Evolutionary conservation across 2,888 invertebrate species (phyloP), one percentile per base, ranked within the genome.

Genomic region (Operophtera brumata): DNA sequence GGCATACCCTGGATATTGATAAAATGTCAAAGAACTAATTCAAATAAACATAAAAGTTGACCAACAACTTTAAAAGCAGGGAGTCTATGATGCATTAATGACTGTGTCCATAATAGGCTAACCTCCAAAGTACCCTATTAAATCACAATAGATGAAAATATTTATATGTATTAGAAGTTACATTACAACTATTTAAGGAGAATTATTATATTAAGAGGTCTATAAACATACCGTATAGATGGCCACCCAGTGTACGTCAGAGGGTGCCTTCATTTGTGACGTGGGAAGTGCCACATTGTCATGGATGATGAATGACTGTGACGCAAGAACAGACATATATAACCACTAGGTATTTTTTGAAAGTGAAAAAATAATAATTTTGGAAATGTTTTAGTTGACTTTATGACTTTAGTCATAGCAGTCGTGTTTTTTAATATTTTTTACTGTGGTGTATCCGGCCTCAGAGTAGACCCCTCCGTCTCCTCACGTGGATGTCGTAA

Each of bases 81-180:
- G 6, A 37, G 3, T 37, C 20, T 28, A 47, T 9, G 36, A 7
- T 47, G n/a, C 11, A 8, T 32, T 35, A 34, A 37, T 35, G 41
- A 12, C 20, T 47, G 9, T 70, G 69, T 82, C 82, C 76, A 71
- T 37, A 62, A 11, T 47, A 71, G 13, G 11, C 57, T 67, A 61
- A 14, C 61, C 43, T 32, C 51, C 12, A 49, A 57, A 55, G 59
- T 65, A 70, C 70, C 69, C 75, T 73, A 81, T 84, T 86, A 86
- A 86, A 86, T 86, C 86, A 86, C 73, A 76, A 73, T 71, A 80
- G 74, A 78, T 79, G 76, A 80, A 82, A 83, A 81, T 85, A 86
- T 86, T 86, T 80, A 80, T 86, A 86, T 86, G 85, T 86, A 84
- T 83, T 81, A 80, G 71, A 20, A 20, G 2, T 20, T 67, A 61